A percentile compares a stretch with the other conserved stretches of the same genome.
Conservation (phyloP, 2,113 vertebrate species). For the Equus przewalskii region DNA sequence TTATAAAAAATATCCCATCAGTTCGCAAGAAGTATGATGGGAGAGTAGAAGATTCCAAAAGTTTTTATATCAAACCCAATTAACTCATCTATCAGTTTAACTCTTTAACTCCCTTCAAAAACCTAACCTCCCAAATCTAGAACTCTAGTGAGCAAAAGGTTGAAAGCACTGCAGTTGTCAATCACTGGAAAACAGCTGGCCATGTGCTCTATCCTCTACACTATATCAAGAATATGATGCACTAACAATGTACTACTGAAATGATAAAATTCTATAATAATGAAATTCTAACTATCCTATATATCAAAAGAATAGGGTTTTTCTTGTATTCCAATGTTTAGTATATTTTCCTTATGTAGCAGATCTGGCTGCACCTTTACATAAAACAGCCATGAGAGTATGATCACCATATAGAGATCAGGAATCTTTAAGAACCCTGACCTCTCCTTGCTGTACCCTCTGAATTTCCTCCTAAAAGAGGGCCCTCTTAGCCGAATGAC, state of each 20-base stretch:
- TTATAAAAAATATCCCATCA: not conserved
- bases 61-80: not conserved
- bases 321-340: not conserved
- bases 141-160: not conserved
- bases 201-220: not conserved
- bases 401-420: not conserved
- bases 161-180: slow-evolving; percentile 30
- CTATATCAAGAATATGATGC: not conserved
- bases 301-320: not conserved
- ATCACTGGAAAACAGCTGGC: not conserved
- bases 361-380: not conserved
- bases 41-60: not conserved
- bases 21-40: not conserved
- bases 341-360: not conserved
- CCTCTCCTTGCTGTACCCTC: not conserved
- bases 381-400: not conserved
- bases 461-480: not conserved
- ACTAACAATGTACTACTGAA: not conserved
- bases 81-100: not conserved
- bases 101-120: not conserved
- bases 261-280: not conserved
- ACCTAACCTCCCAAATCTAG: not conserved
- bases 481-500: not conserved
- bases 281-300: not conserved
- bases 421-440: not conserved